Conservation (phyloP, 2,888 invertebrate species). For the Apomyelois bistriatella region DNA sequence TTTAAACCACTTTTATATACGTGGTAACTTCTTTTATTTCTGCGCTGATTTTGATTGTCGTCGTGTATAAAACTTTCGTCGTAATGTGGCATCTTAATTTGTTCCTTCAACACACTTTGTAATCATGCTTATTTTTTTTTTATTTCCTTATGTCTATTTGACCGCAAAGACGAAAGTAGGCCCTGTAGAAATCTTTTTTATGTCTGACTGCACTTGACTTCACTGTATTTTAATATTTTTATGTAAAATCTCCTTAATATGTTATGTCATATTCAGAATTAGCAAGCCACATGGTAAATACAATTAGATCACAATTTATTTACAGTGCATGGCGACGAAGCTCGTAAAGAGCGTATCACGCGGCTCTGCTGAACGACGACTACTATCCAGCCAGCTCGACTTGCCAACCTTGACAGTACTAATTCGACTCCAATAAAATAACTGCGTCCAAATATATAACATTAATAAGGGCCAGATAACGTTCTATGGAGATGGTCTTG, state of each 20-base stretch:
- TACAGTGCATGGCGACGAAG: slow-evolving; percentile 53
- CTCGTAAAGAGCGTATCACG: slow-evolving; percentile 50
- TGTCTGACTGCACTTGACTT: slow-evolving; percentile 35
- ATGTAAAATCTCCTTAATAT: not conserved
- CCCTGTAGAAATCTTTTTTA: slow-evolving; percentile 62
- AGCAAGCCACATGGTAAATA: slow-evolving; percentile 52
- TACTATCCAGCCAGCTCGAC: slow-evolving; percentile 48
- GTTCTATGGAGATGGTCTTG: slow-evolving; percentile 6
- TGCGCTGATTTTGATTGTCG: slow-evolving; percentile 70
- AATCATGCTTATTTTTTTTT: not conserved
- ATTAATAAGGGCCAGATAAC: slow-evolving; percentile 22
- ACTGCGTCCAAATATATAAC: slow-evolving; percentile 27
- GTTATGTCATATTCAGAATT: slow-evolving; percentile 58
- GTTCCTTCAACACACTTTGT: not conserved
- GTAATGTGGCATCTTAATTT: slow-evolving; percentile 70
- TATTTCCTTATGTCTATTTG: slow-evolving; percentile 20
- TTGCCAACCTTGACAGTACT: slow-evolving; percentile 61
- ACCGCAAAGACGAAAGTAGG: slow-evolving; percentile 49
- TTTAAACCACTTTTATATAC: slow-evolving; percentile 70
- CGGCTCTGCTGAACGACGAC: slow-evolving; percentile 44
- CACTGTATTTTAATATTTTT: slow-evolving; percentile 19
- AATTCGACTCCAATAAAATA: slow-evolving; percentile 35
- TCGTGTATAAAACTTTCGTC: slow-evolving; percentile 75
- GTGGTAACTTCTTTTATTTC: slow-evolving; percentile 74
- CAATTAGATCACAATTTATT: slow-evolving; percentile 79